Evolutionary conservation across 2,888 invertebrate genomes (phyloP).

Genomic region (Lasioglossum pauxillum): DNA sequence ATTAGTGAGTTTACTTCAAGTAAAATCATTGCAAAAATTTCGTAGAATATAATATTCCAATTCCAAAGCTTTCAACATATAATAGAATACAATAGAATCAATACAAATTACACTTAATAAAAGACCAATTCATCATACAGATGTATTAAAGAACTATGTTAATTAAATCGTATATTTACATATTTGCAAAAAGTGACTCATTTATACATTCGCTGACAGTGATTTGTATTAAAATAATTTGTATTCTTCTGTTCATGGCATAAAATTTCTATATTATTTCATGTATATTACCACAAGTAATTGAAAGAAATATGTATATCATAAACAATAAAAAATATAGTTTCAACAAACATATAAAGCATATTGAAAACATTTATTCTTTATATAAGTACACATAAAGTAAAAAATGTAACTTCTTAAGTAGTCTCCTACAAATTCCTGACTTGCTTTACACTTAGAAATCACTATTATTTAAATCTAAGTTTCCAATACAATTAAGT

Average conservation of each 20-base stretch:
- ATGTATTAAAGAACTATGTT: conserved; percentile 18
- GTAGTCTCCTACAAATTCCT: conserved; percentile 63
- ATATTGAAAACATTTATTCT: conserved; percentile 20
- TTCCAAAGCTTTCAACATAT: background rate
- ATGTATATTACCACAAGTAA: conserved; percentile 37
- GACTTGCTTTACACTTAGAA: conserved; percentile 1
- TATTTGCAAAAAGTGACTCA: conserved; percentile 43
- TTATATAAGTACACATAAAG: conserved; percentile 29
- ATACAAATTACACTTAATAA: background rate
- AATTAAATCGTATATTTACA: conserved; percentile 24
- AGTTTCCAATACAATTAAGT: conserved; percentile 5
- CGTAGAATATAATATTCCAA: background rate
- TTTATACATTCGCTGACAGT: conserved; percentile 5
- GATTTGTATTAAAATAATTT: conserved; percentile 14
- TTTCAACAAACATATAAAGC: conserved; percentile 30
- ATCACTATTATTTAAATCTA: conserved; percentile 25
- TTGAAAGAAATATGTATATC: conserved; percentile 24
- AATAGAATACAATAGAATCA: background rate
- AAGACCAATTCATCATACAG: conserved; percentile 25
- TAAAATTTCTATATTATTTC: conserved; percentile 33
- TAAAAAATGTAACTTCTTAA: conserved; percentile 62
- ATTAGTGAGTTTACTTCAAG: background rate
- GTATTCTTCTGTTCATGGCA: conserved; percentile 7
- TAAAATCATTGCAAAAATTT: background rate
- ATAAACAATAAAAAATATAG: conserved; percentile 28